Evolutionary conservation across 2,113 vertebrate genomes (phyloP), one percentile per base, ranked within the genome.

Genomic region (Macaca nemestrina): DNA sequence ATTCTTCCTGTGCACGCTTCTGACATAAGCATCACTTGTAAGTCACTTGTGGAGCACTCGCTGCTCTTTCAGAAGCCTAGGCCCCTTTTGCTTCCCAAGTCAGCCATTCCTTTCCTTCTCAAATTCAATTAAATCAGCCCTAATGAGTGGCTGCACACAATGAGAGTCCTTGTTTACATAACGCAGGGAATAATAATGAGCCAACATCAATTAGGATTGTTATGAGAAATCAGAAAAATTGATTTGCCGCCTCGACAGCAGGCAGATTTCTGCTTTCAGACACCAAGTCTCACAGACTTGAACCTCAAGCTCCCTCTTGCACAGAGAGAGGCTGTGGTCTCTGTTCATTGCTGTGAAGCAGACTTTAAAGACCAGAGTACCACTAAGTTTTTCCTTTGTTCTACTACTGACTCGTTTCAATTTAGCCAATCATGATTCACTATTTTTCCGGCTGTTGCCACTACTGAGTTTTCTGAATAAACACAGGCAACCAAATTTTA

Each of bases 401-500:
- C 89, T 82, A 0, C 86, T 75, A 0, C 85, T 79, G 91, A 17
- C 90, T 80, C 9, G 3, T 0, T 0, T 79, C 80, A 0, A 2
- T 43, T 97, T 18, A 8, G 18, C 90, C 18, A 11, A 13, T 92
- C 92, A 27, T 25, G 40, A 82, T 48, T 17, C 1, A 40, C 40
- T 45, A 32, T 97, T 92, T 88, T 78, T 75, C 83, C 87, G 96
- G 59, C 92, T 98, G 95, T 97, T 82, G 96, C 84, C 86, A 9
- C 96, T 97, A 96, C 96, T 97, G 95, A 96, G 61, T 64, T 95
- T 98, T 97, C 98, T 98, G 98, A 93, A 97, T 96, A 96, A 97
- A 98, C 97, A 98, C 96, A 97, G 91, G 96, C 97, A 95, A 72
- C 97, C 97, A 95, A 95, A 96, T 97, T 97, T 96, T 97, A 98